Base-by-base conservation (phyloP, 2,113 vertebrate species). In the Leiothrix lutea region DNA sequence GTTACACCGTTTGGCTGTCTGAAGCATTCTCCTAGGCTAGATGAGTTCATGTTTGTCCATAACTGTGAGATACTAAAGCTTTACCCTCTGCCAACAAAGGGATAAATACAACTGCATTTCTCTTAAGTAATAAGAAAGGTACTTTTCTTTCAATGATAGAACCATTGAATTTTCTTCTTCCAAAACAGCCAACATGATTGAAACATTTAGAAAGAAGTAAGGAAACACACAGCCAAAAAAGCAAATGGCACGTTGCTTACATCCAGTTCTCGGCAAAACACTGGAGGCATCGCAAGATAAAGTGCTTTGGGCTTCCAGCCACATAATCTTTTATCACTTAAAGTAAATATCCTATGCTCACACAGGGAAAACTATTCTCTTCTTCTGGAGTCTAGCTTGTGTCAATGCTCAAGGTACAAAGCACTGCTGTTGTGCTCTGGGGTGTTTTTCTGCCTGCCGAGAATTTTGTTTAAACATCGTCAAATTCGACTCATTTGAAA, bases 251-350 rank as follows among this genome's bases (percentile, higher is more conserved):
- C 45, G 1, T 88, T 93, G 92, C 92, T 96, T 77, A 40, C 86
- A 86, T 94, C 90, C 94, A 93, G 91, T 62, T 70, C 92, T 78
- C 93, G 62, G 83, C 23, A 75, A 96, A 95, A 75, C 90, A 93
- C 83, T 86, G 95, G 91, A 93, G 70, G 88, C 86, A 87, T 91
- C 3, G 0, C 91, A 94, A 88, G 94, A 93, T 96, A 96, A 96
- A 97, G 94, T 95, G 95, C 94, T 96, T 96, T 80, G 94, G 95
- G 95, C 94, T 95, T 95, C 82, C 88, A 94, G 92, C 90, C 82
- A 86, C 85, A 86, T 82, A 74, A 94, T 94, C 93, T 95, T 96
- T 95, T 93, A 93, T 96, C 85, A 0, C 86, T 90, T 81, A 88
- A 90, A 96, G 94, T 91, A 96, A 97, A 96, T 93, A 94, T 95